Percentiles rank a stretch among this genome's conserved stretches.
Conservation (phyloP, 2,888 invertebrate species). For the Nephrotoma guestfalica region DNA sequence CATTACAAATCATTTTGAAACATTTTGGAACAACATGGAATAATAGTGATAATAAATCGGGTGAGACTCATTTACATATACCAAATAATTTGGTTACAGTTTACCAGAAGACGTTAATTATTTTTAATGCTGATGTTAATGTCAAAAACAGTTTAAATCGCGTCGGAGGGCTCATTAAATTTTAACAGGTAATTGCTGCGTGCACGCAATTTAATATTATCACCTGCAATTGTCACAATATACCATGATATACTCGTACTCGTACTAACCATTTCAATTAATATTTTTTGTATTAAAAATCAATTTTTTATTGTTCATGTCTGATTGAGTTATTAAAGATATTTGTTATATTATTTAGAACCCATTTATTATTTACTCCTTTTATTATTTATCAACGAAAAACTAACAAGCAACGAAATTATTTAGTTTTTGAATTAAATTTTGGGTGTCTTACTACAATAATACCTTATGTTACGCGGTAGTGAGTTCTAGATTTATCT, state of each 20-base stretch:
- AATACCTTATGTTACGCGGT: too few relatives aligned
- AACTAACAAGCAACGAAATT: neutral
- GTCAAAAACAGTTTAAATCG: neutral
- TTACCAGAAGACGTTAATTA: neutral
- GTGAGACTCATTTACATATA: neutral
- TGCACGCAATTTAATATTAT: neutral
- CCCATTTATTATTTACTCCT: neutral
- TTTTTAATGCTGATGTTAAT: neutral
- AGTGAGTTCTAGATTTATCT: too few relatives aligned
- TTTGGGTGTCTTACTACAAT: too few relatives aligned
- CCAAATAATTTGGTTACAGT: neutral
- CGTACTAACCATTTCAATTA: neutral
- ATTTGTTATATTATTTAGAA: too few relatives aligned
- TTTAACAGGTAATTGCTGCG: neutral
- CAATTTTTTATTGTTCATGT: neutral
- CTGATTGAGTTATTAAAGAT: neutral
- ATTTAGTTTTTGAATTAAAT: neutral
- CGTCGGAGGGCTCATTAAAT: neutral
- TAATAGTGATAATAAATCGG: neutral
- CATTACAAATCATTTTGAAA: neutral
- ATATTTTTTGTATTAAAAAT: neutral
- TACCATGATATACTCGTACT: neutral
- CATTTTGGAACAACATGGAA: neutral
- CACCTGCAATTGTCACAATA: neutral
- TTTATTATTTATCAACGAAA: neutral